These are phyloP conservation scores for Tinea trinotella DNA, from an alignment of 2,888 invertebrate genomes.

Conservation along the genomic window DNA sequence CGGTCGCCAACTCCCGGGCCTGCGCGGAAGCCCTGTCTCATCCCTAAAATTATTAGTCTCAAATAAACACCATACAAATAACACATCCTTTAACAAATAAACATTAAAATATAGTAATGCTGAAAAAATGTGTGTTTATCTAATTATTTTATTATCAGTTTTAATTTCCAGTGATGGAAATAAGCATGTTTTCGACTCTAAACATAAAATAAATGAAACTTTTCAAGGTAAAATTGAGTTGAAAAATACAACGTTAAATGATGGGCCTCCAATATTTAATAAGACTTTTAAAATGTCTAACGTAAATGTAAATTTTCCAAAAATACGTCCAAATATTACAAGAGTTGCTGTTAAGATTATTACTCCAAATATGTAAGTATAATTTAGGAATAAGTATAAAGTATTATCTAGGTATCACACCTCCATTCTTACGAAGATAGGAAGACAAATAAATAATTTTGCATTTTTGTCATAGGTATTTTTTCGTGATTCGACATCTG, in stretches of 20 bases:
- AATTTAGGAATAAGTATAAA: too few species aligned
- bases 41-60: slow-evolving; percentile 1
- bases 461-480: too few species aligned
- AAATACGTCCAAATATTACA: background rate
- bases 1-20: slow-evolving; percentile 25
- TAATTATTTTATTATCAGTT: background rate
- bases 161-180: background rate
- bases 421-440: too few species aligned
- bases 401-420: too few species aligned
- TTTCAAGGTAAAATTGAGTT: background rate
- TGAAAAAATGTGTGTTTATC: background rate
- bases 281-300: background rate
- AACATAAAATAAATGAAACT: background rate
- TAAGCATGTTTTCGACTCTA: background rate
- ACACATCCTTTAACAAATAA: background rate
- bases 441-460: too few species aligned
- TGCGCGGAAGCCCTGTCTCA: background rate
- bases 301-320: background rate
- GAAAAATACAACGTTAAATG: background rate
- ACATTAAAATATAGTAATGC: background rate
- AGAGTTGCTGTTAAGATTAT: slow-evolving; percentile 33
- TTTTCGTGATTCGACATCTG: too few species aligned
- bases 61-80: background rate
- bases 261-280: background rate
- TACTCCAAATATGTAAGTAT: slow-evolving; percentile 41